Evolutionary conservation across 2,113 vertebrate genomes (phyloP).

Genomic region (Chinchilla lanigera): DNA sequence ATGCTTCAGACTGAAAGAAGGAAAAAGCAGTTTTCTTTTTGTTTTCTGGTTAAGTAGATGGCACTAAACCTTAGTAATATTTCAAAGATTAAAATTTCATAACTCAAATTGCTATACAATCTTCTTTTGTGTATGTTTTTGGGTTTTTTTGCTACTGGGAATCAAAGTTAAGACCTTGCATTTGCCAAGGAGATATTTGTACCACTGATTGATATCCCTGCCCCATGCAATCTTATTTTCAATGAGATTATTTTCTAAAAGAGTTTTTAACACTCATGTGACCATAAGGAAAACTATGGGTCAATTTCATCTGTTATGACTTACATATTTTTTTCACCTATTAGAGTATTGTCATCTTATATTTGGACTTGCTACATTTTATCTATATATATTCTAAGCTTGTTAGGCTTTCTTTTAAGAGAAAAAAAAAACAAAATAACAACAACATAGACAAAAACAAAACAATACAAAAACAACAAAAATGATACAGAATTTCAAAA

Average conservation of each 20-base stretch:
- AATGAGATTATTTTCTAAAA: not conserved
- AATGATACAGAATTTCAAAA: too few species aligned
- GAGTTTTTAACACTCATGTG: not conserved
- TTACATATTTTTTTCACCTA: not conserved
- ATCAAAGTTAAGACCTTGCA: too few species aligned
- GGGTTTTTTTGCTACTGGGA: too few species aligned
- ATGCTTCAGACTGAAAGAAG: not conserved
- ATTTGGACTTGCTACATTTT: not conserved
- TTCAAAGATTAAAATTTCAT: constrained; percentile 37
- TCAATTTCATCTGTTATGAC: not conserved
- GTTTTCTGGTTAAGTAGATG: not conserved
- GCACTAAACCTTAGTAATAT: not conserved
- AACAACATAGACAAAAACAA: too few species aligned
- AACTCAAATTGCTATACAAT: constrained; percentile 28
- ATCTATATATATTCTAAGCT: not conserved
- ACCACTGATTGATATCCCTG: too few species aligned
- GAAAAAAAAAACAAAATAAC: constrained; percentile 36
- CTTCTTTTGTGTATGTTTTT: not conserved
- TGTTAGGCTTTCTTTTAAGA: not conserved
- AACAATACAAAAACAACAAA: too few species aligned
- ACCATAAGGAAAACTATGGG: not conserved
- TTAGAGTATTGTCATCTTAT: not conserved
- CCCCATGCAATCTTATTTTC: not conserved
- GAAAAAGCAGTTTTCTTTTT: not conserved
- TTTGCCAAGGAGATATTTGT: too few species aligned